These are phyloP conservation scores for Anabacerthia variegaticeps DNA, from an alignment of 2,797 vertebrate genomes.

Conservation along the genomic window DNA sequence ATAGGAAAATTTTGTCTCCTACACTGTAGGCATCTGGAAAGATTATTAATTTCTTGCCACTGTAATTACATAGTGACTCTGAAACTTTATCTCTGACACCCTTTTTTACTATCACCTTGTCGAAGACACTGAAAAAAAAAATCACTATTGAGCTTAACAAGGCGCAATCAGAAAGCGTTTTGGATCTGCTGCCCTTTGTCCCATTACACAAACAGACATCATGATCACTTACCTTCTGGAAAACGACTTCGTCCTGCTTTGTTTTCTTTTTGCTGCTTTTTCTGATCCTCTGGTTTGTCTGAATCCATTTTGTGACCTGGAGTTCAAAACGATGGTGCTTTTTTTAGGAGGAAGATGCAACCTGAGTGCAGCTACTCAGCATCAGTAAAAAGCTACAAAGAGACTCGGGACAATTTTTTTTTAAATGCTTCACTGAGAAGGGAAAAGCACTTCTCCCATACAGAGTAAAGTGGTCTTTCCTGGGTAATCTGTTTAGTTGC, in stretches of 20 bases:
- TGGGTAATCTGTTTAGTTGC: neutral
- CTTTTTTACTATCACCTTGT: neutral
- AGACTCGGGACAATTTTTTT: slow-evolving; percentile 59
- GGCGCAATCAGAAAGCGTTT: neutral
- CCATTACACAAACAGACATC: neutral
- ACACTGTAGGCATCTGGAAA: neutral
- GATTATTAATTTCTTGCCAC: neutral
- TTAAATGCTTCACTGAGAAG: slow-evolving; percentile 54
- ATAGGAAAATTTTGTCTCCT: neutral
- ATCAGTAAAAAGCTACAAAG: slow-evolving; percentile 65
- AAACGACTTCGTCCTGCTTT: slow-evolving; percentile 77
- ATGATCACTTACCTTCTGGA: slow-evolving; percentile 85
- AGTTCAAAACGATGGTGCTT: slow-evolving; percentile 71
- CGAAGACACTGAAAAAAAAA: neutral
- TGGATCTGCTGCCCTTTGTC: neutral
- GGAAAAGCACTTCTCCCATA: neutral
- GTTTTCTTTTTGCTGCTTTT: slow-evolving; percentile 87
- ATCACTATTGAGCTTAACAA: neutral
- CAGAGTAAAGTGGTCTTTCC: neutral
- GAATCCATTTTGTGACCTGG: slow-evolving; percentile 93
- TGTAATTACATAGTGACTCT: neutral
- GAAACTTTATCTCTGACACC: neutral
- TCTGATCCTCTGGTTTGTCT: slow-evolving; percentile 79
- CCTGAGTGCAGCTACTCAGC: slow-evolving; percentile 27
- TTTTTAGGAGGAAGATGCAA: slow-evolving; percentile 34